These are phyloP conservation scores for Oenanthe oenanthe DNA, from an alignment of 2,113 vertebrate species.

Conservation along the genomic window DNA sequence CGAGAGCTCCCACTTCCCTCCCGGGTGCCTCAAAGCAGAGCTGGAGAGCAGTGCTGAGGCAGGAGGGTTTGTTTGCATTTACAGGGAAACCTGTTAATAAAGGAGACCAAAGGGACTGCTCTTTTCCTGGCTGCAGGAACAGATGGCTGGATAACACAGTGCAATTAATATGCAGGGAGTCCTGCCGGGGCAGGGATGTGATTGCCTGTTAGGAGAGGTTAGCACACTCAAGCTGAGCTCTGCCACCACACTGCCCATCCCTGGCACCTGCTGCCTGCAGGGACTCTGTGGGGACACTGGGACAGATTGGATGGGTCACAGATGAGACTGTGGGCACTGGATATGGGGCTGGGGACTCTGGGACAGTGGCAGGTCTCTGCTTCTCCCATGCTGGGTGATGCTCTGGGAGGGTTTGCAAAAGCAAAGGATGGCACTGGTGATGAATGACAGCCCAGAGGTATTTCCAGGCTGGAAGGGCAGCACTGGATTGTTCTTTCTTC, in stretches of 20 bases:
- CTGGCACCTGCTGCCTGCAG: background rate
- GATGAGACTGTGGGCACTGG: background rate
- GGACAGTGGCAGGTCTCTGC: background rate
- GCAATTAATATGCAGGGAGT: slow-evolving; percentile 35
- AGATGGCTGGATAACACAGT: slow-evolving; percentile 41
- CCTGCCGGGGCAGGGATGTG: background rate
- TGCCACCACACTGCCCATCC: background rate
- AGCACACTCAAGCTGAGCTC: background rate
- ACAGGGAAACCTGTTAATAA: slow-evolving; percentile 49
- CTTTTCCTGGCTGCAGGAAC: slow-evolving; percentile 24
- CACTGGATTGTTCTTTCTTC: accelerated
- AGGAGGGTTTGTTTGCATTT: slow-evolving; percentile 50
- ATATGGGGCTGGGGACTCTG: accelerated
- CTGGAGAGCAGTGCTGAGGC: background rate
- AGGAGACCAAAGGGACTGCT: slow-evolving; percentile 46
- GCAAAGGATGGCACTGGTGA: background rate
- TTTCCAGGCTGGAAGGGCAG: background rate
- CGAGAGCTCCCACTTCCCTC: background rate
- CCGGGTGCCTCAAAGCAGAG: background rate
- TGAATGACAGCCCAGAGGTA: accelerated
- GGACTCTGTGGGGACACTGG: background rate
- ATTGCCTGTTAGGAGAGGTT: slow-evolving; percentile 4
- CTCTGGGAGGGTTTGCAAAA: background rate
- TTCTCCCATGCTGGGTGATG: accelerated
- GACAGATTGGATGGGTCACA: background rate